phyloP scores from a whole-genome alignment of 2,888 invertebrate species.

The Mesoligia furuncula region DNA sequence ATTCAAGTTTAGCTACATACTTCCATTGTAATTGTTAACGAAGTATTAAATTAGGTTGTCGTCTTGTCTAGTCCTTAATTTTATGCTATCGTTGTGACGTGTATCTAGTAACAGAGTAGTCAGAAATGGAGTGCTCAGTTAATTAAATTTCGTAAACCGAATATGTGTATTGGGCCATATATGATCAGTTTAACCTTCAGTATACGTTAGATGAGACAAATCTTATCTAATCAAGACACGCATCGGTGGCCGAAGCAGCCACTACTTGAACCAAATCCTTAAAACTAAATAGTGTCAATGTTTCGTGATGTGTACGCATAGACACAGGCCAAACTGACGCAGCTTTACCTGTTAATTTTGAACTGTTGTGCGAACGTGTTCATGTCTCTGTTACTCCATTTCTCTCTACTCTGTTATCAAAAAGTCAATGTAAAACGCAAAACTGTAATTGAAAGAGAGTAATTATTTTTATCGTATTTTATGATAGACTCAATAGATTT shows the following conservation, averaged over 20 bases:
- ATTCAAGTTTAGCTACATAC: slow-evolving; percentile 28
- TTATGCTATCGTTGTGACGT: slow-evolving; percentile 36
- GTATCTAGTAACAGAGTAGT: slow-evolving; percentile 23
- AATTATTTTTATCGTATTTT: slow-evolving; percentile 65
- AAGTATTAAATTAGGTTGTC: slow-evolving; percentile 54
- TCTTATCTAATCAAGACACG: too few species aligned
- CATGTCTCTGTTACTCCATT: slow-evolving; percentile 28
- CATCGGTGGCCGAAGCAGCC: not conserved
- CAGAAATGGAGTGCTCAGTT: slow-evolving; percentile 32
- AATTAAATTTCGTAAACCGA: not conserved
- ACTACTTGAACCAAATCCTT: not conserved
- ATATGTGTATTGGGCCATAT: not conserved
- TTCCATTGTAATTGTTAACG: slow-evolving; percentile 28
- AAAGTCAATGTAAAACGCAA: slow-evolving; percentile 27
- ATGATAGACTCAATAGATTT: slow-evolving; percentile 56
- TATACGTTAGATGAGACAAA: too few species aligned
- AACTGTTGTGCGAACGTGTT: not conserved
- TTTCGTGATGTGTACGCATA: not conserved
- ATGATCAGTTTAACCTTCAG: too few species aligned
- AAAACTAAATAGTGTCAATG: not conserved
- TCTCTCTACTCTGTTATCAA: slow-evolving; percentile 15
- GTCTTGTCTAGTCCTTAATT: slow-evolving; percentile 47
- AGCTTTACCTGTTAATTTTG: not conserved
- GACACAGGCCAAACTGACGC: not conserved
- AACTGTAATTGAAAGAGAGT: slow-evolving; percentile 58